Base-by-base conservation (phyloP, 2,113 vertebrate genomes). In the Helogale parvula region DNA sequence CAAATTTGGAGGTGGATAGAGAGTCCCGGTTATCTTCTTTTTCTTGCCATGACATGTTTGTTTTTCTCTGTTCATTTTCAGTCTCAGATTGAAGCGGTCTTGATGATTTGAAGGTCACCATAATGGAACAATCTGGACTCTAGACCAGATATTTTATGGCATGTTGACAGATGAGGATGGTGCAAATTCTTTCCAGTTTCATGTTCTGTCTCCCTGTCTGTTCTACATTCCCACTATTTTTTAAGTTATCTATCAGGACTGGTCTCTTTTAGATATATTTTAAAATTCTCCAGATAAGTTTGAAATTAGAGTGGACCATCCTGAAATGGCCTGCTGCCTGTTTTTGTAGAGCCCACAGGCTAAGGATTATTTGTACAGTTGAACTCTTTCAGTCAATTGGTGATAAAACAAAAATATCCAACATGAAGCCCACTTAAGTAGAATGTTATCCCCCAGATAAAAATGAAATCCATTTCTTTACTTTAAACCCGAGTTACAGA, bases 281-380 rank as follows among this genome's bases (percentile, higher is more conserved):
- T 29, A 79, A 88, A 52, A 19, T 38, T 93, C 45, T 38, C 17
- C 13, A 27, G 52, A 66, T 33, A 76, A 50, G 0, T 17, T 69
- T 57, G 45, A 50, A 80, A 80, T 17, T 27, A 14, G 15, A 29
- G 12, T 41, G 27, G 7, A 21, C 19, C 1, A 27, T 16, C 19
- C 6, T 27, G 50, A 65, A 2, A 7, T 25, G 41, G 4, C 17
- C 33, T 69, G 11, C 13, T 23, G 0, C 12, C 25, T 8, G 0
- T 17, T 63, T 88, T 38, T 38, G 4, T 33, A 68, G 12, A 68
- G 29, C 2, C 5, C 7, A 8, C 35, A 29, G 27, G 14, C 25
- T 52, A 47, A 33, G 14, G 33, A 77, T 21, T 3, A 2, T 15
- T 68, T 45, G 57, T 76, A 57, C 2, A 57, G 7, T 27, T 23